These are phyloP conservation scores for Stegophylla sp. DNA, from an alignment of 2,888 invertebrate species.

Conservation along the genomic window DNA sequence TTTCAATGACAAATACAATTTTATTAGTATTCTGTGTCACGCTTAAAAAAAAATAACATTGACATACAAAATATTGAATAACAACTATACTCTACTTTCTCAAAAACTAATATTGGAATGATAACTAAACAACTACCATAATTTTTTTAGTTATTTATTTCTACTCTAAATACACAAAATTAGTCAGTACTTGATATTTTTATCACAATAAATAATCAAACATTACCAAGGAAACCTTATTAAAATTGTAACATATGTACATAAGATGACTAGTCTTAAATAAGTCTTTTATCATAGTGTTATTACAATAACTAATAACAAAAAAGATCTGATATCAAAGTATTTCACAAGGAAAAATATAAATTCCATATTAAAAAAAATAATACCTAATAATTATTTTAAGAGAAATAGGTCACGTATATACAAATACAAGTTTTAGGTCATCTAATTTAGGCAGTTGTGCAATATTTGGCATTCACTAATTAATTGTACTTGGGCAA, in stretches of 20 bases:
- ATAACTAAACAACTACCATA: not conserved
- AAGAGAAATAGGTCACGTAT: slow-evolving; percentile 33
- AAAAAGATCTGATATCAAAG: slow-evolving; percentile 39
- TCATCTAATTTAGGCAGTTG: slow-evolving; percentile 18
- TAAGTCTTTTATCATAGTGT: slow-evolving; percentile 51
- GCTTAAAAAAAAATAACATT: not conserved
- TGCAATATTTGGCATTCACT: slow-evolving; percentile 35
- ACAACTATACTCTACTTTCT: not conserved
- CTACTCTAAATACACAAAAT: slow-evolving; percentile 26
- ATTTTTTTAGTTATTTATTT: slow-evolving; percentile 2
- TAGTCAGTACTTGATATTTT: slow-evolving; percentile 31
- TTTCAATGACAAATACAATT: not conserved
- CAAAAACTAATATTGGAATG: not conserved
- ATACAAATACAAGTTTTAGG: slow-evolving; percentile 3
- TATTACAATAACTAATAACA: slow-evolving; percentile 59
- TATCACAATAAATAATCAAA: slow-evolving; percentile 35
- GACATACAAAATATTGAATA: slow-evolving; percentile 9
- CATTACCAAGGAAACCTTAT: slow-evolving; percentile 17
- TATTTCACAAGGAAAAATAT: slow-evolving; percentile 30
- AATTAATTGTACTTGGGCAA: slow-evolving; percentile 23
- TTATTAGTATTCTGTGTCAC: slow-evolving; percentile 2
- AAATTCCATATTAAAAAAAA: slow-evolving; percentile 28
- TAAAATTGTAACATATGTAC: slow-evolving; percentile 41
- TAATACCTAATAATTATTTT: slow-evolving; percentile 25
- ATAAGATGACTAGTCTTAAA: slow-evolving; percentile 53